phyloP scores from a whole-genome alignment of 2,888 invertebrate genomes.

The Deilephila porcellus region DNA sequence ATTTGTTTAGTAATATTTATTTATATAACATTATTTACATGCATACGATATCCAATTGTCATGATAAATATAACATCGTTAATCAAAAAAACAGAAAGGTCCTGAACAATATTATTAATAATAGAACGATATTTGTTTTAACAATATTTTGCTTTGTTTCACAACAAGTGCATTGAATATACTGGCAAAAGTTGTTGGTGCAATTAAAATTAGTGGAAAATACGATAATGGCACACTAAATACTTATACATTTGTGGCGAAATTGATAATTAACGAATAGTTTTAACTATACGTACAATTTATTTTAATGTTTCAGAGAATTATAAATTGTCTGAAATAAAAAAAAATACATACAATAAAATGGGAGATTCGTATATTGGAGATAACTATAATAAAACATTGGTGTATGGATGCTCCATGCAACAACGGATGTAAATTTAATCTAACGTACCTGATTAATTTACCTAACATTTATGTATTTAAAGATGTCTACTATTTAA shows the following conservation, averaged over 20 bases:
- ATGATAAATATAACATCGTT: neutral
- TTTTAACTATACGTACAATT: neutral
- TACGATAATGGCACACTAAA: constrained; percentile 4
- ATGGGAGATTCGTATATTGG: constrained; percentile 1
- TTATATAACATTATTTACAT: constrained; percentile 37
- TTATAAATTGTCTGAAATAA: neutral
- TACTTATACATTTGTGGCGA: neutral
- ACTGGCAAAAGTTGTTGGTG: neutral
- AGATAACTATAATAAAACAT: neutral
- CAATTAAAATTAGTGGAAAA: neutral
- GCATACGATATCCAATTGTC: constrained; percentile 19
- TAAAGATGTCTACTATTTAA: no score
- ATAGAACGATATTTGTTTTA: neutral
- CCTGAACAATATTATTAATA: neutral
- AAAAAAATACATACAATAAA: neutral
- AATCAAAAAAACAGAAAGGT: neutral
- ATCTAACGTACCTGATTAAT: neutral
- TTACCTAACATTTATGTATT: no score
- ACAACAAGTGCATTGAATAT: neutral
- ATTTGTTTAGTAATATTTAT: constrained; percentile 41
- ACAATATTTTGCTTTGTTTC: neutral
- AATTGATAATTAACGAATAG: neutral
- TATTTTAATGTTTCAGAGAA: neutral
- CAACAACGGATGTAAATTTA: neutral
- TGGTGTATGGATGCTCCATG: neutral